These are phyloP conservation scores for Mactromeris polynyma DNA, from an alignment of 2,888 invertebrate species.

Conservation along the genomic window DNA sequence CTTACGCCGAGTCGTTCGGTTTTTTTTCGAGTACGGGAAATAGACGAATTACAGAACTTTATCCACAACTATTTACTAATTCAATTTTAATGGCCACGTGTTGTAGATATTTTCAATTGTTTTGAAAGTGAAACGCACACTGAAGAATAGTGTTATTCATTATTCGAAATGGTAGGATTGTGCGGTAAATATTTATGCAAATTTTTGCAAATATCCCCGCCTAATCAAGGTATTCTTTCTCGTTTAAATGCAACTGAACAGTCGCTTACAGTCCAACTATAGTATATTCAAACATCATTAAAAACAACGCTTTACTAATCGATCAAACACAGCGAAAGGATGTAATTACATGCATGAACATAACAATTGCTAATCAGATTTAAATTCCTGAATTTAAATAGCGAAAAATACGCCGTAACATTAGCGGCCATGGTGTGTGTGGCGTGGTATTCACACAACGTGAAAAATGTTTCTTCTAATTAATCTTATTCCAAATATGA, in stretches of 20 bases:
- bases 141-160: constrained; percentile 9
- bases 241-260: neutral
- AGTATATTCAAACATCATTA: neutral
- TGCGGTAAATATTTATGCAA: constrained; percentile 22
- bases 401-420: neutral
- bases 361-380: constrained; percentile 17
- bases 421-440: neutral
- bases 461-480: constrained; percentile 1
- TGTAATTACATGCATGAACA: constrained; percentile 35
- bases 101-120: constrained; percentile 3
- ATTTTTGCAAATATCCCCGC: neutral
- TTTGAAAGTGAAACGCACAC: neutral
- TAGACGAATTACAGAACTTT: neutral
- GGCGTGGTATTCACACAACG: neutral
- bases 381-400: constrained; percentile 35
- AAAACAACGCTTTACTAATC: neutral
- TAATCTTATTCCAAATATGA: neutral
- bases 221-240: neutral
- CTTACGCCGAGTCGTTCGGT: neutral
- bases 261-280: neutral
- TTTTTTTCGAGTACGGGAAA: constrained; percentile 1
- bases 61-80: constrained; percentile 9
- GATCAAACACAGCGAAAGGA: constrained; percentile 5
- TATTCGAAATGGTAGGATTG: neutral
- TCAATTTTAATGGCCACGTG: neutral